A percentile compares a stretch with the other conserved stretches of the same genome.
phyloP scores from a whole-genome alignment of 2,888 invertebrate genomes.

The Metalampra italica region DNA sequence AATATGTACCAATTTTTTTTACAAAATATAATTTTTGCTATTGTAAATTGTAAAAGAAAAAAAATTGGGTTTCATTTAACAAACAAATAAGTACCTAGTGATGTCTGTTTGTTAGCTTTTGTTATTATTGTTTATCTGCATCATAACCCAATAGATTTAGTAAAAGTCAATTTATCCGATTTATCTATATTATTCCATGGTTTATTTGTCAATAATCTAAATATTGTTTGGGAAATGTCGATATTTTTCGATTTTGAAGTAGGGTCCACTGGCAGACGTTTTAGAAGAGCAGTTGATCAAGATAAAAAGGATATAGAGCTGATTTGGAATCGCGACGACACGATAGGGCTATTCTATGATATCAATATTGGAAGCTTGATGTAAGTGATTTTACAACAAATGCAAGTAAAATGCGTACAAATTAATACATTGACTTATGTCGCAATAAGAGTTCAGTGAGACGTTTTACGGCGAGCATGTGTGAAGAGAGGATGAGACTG shows the following conservation, averaged over 20 bases:
- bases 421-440: too few relatives aligned
- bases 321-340: conserved; percentile 34
- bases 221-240: conserved; percentile 40
- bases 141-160: conserved; percentile 39
- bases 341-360: conserved; percentile 40
- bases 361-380: conserved; percentile 53
- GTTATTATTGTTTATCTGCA: background rate
- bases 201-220: background rate
- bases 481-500: too few relatives aligned
- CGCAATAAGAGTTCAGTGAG: too few relatives aligned
- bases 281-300: conserved; percentile 57
- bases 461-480: too few relatives aligned
- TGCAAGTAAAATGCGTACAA: too few relatives aligned
- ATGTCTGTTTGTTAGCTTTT: background rate
- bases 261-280: conserved; percentile 42
- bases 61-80: too few relatives aligned
- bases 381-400: conserved; percentile 35
- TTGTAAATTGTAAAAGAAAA: too few relatives aligned
- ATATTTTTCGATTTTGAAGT: conserved; percentile 65
- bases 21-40: too few relatives aligned
- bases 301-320: conserved; percentile 50
- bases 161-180: background rate
- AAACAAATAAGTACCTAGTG: too few relatives aligned
- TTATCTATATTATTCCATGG: too few relatives aligned
- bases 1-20: too few relatives aligned